Evolutionary conservation across 2,113 vertebrate species (phyloP), one percentile per base, ranked within the genome.

Genomic region (Bufo gargarizans): DNA sequence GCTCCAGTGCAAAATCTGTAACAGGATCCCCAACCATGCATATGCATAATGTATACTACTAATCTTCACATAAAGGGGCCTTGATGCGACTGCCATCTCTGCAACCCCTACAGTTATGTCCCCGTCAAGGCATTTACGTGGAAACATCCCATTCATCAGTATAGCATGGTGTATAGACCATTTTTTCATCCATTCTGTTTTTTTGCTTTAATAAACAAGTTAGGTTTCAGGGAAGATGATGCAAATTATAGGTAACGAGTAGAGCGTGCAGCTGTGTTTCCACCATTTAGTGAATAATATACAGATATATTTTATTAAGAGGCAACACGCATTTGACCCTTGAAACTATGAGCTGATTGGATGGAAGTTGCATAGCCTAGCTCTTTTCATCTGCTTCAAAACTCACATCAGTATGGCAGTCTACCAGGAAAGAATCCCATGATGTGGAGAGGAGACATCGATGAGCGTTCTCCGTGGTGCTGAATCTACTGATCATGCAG

Each of bases 381-480:
- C 19, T 20, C 80, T 20, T 82, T 81, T 81, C n/a, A 82, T 82
- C 17, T 47, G 58, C 17, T 11, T 6, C 5, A 58, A 47, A 33
- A 58, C 33, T 20, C 59, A 33, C 33, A 33, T 33, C 33, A 61
- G 45, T 43, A 20, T 14, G 17, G 17, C 80, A 10, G 47, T 22
- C 5, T 47, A 80, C 12, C 7, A 59, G n/a, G 77, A 6, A 56
- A 33, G 55, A 17, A 6, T 53, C 47, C 63, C 81, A 83, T 65
- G 59, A 55, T 43, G 43, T 4, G 82, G 14, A 4, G 13, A 67
- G 63, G 22, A 71, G 12, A 22, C 63, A 11, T 1, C 47, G 56
- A 55, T 61, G 61, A 83, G 71, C n/a, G n/a, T 56, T 85, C 55
- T 76, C 69, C 84, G 16, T n/a, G 83, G 83, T 76, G 22, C 84